Conservation (phyloP, 2,888 invertebrate species). For the Odontothrips loti region DNA sequence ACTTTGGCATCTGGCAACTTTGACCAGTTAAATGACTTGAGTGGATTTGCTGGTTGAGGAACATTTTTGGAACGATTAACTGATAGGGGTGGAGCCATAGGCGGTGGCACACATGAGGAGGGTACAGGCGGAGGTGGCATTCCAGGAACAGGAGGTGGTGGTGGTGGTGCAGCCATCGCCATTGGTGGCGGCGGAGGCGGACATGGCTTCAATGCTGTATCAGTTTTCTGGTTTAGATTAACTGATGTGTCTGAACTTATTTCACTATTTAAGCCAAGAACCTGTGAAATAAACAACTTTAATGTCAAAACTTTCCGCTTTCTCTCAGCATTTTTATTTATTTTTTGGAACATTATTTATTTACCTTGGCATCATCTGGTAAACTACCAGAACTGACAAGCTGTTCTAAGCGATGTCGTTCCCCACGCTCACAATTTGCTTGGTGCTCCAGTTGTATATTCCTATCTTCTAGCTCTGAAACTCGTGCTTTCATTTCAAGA, state of each 20-base stretch:
- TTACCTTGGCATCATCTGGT: constrained; percentile 86
- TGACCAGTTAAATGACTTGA: constrained; percentile 98
- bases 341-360: constrained; percentile 37
- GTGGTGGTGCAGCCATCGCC: constrained; percentile 57
- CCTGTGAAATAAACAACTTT: constrained; percentile 35
- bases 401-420: constrained; percentile 76
- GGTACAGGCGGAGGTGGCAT: constrained; percentile 53
- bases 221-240: not conserved
- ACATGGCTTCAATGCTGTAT: constrained; percentile 46
- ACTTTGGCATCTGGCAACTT: constrained; percentile 88
- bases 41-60: constrained; percentile 85
- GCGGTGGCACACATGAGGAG: constrained; percentile 40
- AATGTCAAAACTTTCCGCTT: not conserved
- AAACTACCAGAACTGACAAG: constrained; percentile 86
- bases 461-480: constrained; percentile 58
- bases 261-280: constrained; percentile 37
- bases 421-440: constrained; percentile 71
- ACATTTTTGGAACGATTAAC: constrained; percentile 66
- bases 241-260: constrained; percentile 34
- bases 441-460: constrained; percentile 61
- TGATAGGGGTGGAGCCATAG: constrained; percentile 39
- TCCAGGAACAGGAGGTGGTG: constrained; percentile 57
- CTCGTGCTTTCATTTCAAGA: constrained; percentile 77
- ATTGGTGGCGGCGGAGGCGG: constrained; percentile 57
- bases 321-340: not conserved